Percentiles rank a stretch among this genome's conserved stretches.
These are phyloP conservation scores for Aplochiton taeniatus DNA, from an alignment of 2,797 vertebrate genomes.

Conservation along the genomic window DNA sequence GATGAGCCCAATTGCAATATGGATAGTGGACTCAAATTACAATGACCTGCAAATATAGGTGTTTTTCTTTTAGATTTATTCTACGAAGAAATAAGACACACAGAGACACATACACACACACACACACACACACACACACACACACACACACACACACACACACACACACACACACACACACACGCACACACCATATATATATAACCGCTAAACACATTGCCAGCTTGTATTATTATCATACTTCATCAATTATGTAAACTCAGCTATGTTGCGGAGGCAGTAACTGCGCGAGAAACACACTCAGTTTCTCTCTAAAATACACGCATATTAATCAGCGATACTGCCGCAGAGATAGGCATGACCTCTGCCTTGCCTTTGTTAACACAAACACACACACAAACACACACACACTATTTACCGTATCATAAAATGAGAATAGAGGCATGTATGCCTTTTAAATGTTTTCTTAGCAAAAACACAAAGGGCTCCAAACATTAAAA, in stretches of 20 bases:
- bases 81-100: no score
- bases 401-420: constrained; percentile 4
- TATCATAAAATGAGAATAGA: no score
- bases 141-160: constrained; percentile 22
- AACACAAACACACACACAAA: constrained; percentile 32
- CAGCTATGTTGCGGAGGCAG: constrained; percentile 65
- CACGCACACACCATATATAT: constrained; percentile 25
- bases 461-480: no score
- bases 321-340: constrained; percentile 75
- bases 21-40: no score
- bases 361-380: constrained; percentile 61
- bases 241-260: constrained; percentile 84
- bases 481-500: no score
- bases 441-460: no score
- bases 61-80: no score
- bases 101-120: constrained; percentile 15
- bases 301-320: constrained; percentile 61
- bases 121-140: constrained; percentile 45
- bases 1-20: no score
- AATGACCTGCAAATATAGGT: no score
- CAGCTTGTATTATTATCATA: constrained; percentile 83
- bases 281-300: constrained; percentile 44
- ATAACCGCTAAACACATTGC: constrained; percentile 45
- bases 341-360: constrained; percentile 68
- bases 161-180: constrained; percentile 4